Conservation (phyloP, 2,888 invertebrate genomes). For the Empis livida region DNA sequence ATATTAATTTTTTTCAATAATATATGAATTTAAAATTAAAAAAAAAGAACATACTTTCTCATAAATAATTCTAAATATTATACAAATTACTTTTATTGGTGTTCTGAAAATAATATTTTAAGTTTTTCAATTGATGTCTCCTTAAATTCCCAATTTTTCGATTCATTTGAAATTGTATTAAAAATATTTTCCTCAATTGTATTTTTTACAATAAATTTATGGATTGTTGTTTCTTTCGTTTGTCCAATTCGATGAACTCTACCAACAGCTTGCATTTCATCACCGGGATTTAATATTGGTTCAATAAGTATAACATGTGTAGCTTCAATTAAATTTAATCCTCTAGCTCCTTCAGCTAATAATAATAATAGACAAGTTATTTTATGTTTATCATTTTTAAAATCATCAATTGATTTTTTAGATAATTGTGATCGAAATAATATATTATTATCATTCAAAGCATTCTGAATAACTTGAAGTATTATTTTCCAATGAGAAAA, state of each 20-base stretch:
- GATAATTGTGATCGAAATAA: conserved; percentile 25
- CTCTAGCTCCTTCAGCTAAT: conserved; percentile 56
- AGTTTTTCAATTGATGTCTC: neutral
- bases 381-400: conserved; percentile 37
- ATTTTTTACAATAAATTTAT: conserved; percentile 52
- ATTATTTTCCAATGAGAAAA: conserved; percentile 48
- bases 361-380: conserved; percentile 53
- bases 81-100: too few species aligned
- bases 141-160: conserved; percentile 11
- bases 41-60: too few species aligned
- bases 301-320: conserved; percentile 64
- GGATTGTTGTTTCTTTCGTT: conserved; percentile 49
- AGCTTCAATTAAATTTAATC: conserved; percentile 65
- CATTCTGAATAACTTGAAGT: conserved; percentile 22
- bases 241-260: conserved; percentile 70
- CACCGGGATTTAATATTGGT: conserved; percentile 57
- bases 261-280: conserved; percentile 65
- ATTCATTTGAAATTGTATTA: conserved; percentile 35
- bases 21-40: too few species aligned
- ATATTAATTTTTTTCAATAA: too few species aligned
- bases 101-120: neutral
- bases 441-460: conserved; percentile 23
- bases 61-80: too few species aligned
- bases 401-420: conserved; percentile 31
- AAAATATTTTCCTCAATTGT: conserved; percentile 61